A percentile compares a stretch with the other conserved stretches of the same genome.
These are phyloP conservation scores for Macrosoma leucophasiata DNA, from an alignment of 2,888 invertebrate genomes.

Conservation along the genomic window DNA sequence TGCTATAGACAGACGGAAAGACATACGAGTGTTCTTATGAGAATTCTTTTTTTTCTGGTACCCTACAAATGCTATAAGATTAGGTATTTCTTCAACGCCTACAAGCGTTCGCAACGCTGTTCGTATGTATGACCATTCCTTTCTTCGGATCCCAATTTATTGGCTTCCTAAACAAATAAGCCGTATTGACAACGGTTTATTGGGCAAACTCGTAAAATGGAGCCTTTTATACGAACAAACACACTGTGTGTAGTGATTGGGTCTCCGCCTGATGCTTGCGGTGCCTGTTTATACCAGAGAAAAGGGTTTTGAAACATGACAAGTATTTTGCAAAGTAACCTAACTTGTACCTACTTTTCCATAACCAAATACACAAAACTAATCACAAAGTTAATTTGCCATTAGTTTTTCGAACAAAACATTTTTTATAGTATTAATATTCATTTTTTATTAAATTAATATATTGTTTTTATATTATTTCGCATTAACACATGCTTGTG, in stretches of 20 bases:
- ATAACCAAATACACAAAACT: too few relatives aligned
- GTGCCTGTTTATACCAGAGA: not conserved
- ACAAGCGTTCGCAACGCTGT: not conserved
- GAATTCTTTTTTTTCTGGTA: not conserved
- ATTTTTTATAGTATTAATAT: too few relatives aligned
- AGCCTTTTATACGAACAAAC: constrained; percentile 34
- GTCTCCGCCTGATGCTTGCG: not conserved
- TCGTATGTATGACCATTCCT: not conserved
- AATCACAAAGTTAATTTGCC: too few relatives aligned
- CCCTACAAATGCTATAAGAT: not conserved
- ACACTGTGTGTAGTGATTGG: constrained; percentile 6
- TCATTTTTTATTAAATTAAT: too few relatives aligned
- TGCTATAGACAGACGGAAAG: not conserved
- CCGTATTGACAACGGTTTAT: constrained; percentile 45
- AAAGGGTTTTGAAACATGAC: too few relatives aligned
- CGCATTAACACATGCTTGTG: too few relatives aligned
- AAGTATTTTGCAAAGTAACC: too few relatives aligned
- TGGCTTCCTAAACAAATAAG: constrained; percentile 51
- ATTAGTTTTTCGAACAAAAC: too few relatives aligned
- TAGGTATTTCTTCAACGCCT: not conserved
- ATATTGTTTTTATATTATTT: too few relatives aligned
- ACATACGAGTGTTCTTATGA: not conserved
- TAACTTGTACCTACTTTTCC: too few relatives aligned
- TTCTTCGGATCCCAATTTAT: constrained; percentile 37
- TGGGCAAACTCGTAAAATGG: constrained; percentile 44